Evolutionary conservation across 2,797 vertebrate species (phyloP), one percentile per base, ranked within the genome.

Genomic region (Huso huso): DNA sequence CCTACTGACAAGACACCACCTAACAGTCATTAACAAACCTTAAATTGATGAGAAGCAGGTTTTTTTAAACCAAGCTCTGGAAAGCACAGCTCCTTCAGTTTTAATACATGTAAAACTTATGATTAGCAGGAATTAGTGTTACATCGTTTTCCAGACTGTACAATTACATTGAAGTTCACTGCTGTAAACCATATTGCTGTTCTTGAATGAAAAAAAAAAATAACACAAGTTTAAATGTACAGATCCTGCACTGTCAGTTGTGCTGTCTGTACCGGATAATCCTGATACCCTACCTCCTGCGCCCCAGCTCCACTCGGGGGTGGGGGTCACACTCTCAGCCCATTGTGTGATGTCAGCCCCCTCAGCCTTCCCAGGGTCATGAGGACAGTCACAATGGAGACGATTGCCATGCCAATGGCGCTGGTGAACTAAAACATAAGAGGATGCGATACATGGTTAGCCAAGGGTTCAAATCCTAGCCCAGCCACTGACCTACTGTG

Each of bases 371-470:
- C 62, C 1, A 74, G 59, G 62, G 81, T 37, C 51, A 84, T 61
- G 11, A 83, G 58, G 66, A 83, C 12, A 8, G 79, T 49, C 3
- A 79, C 68, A 6, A 84, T 75, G 66, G 79, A 79, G 65, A 79
- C 75, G 51, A 77, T 65, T 53, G 83, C 73, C 62, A 82, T 65
- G 1, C 75, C 83, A 52, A 83, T 74, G 18, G 78, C 70, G 11
- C 71, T 75, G 61, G 69, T 82, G 49, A 80, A 63, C 88, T 89
- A 80, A 62, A 71, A 75, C 10, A 68, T 64, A 68, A 48, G 63
- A 76, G 11, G 69, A 1, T 10, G 71, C 7, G 3, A 66, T 57
- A 66, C 8, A 59, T 48, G 55, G 48, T 66, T 13, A 69, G 51
- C 10, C 52, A 55, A n/a, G 1, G 9, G n/a, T 10, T n/a, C 3